Conservation (phyloP, 2,113 vertebrate genomes). For the Procavia capensis region DNA sequence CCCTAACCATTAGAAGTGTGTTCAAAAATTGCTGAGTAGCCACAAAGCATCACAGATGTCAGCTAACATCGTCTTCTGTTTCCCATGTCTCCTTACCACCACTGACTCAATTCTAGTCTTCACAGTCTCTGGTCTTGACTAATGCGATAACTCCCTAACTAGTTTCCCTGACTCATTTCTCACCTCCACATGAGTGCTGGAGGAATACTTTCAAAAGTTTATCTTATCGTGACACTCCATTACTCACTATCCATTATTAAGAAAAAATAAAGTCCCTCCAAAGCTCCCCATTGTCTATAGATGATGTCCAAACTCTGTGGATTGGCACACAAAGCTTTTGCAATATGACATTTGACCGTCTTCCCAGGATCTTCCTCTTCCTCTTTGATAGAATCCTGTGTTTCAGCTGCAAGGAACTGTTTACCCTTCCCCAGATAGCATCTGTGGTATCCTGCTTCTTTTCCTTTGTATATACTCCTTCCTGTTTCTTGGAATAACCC, state of each 20-base stretch:
- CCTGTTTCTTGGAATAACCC: neutral
- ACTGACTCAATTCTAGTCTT: constrained; percentile 23
- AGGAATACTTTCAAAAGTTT: neutral
- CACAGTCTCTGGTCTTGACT: constrained; percentile 11
- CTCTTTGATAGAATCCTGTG: neutral
- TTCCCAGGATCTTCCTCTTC: neutral
- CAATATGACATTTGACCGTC: neutral
- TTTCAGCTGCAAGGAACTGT: neutral
- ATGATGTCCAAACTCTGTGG: neutral
- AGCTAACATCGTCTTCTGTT: neutral
- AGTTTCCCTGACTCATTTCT: neutral
- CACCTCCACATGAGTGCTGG: neutral
- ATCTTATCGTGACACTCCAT: neutral
- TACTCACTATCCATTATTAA: neutral
- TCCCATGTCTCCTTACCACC: neutral
- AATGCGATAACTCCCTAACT: neutral
- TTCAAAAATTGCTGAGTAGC: neutral
- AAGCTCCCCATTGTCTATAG: neutral
- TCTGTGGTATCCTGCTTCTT: neutral
- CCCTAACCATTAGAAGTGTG: neutral
- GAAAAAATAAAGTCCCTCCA: neutral
- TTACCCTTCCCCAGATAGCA: neutral
- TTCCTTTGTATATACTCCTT: neutral
- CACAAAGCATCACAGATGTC: neutral
- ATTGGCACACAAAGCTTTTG: neutral